Base-by-base conservation (phyloP, 2,113 vertebrate species). In the Thunnus maccoyii region DNA sequence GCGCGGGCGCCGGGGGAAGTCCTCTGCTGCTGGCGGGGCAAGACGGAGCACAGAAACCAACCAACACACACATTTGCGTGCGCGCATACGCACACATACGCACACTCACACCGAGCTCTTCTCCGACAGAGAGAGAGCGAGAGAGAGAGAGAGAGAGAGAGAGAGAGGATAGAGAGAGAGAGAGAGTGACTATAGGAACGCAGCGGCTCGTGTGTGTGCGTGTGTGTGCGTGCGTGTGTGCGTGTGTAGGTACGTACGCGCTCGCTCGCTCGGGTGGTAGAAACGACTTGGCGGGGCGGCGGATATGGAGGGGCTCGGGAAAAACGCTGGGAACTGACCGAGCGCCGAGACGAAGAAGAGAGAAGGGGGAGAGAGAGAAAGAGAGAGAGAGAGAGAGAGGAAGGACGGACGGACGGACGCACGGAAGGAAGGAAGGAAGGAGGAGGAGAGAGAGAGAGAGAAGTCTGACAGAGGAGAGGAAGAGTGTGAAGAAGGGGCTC, bases 271-370 rank as follows among this genome's bases (percentile, higher is more conserved):
- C 77, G 84, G 86, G 88, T 86, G 88, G 78, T 84, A 9, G 92
- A 91, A 88, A 88, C 91, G 92, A 91, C 89, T 30, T 88, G 84
- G 88, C 92, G 90, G 87, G 92, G 92, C 85, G 92, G 92, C 85
- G 92, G 92, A 94, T 80, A 94, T 95, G 94, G 94, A 94, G 93
- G 91, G 89, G 89, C 86, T 91, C 88, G 84, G 90, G 88, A 85
- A 88, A 85, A 85, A 80, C 89, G 86, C 86, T 91, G 88, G 89
- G 89, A 93, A 94, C 82, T 95, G 93, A 95, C 91, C 89, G 74
- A 78, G 77, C 58, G 85, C 75, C 69, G 78, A 82, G 52, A 81
- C 78, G 72, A 80, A 88, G 82, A 84, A 41, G 36, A 41, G 32
- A 36, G 58, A 76, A 63, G 62, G 64, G 70, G 74, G 56, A 72